These are phyloP conservation scores for Aphodius sticticus DNA, from an alignment of 2,888 invertebrate genomes.

Conservation along the genomic window DNA sequence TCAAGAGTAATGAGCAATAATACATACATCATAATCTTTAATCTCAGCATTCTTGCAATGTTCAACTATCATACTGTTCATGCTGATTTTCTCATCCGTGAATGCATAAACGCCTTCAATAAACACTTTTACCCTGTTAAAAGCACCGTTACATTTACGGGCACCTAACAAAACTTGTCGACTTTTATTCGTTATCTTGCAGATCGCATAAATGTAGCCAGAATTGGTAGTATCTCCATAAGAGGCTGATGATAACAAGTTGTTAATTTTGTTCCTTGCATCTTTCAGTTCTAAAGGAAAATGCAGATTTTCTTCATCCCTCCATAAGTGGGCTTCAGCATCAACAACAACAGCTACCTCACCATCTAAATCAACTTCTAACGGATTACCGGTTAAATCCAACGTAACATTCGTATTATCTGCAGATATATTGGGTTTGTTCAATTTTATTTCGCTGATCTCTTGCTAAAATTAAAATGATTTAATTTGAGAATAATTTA, in stretches of 20 bases:
- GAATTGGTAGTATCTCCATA: too few relatives aligned
- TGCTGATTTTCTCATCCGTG: not conserved
- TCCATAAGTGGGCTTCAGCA: slow-evolving; percentile 61
- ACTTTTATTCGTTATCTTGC: not conserved
- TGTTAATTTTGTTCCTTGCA: slow-evolving; percentile 53
- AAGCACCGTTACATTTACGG: not conserved
- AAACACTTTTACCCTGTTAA: not conserved
- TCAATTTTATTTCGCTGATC: not conserved
- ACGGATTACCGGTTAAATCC: slow-evolving; percentile 64
- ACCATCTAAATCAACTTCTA: slow-evolving; percentile 63
- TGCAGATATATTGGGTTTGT: not conserved
- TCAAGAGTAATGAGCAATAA: not conserved
- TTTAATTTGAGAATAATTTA: not conserved
- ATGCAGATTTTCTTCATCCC: slow-evolving; percentile 61
- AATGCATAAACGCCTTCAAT: not conserved
- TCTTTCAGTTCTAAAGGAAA: slow-evolving; percentile 58
- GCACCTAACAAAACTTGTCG: not conserved
- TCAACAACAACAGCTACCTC: slow-evolving; percentile 56
- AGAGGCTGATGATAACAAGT: too few relatives aligned
- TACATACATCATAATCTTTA: not conserved
- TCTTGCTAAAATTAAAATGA: not conserved
- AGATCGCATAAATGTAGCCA: not conserved
- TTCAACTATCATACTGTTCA: not conserved
- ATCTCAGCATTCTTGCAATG: slow-evolving; percentile 5
- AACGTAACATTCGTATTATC: slow-evolving; percentile 42